phyloP scores from a whole-genome alignment of 2,113 vertebrate species.

The Cisticola juncidis region DNA sequence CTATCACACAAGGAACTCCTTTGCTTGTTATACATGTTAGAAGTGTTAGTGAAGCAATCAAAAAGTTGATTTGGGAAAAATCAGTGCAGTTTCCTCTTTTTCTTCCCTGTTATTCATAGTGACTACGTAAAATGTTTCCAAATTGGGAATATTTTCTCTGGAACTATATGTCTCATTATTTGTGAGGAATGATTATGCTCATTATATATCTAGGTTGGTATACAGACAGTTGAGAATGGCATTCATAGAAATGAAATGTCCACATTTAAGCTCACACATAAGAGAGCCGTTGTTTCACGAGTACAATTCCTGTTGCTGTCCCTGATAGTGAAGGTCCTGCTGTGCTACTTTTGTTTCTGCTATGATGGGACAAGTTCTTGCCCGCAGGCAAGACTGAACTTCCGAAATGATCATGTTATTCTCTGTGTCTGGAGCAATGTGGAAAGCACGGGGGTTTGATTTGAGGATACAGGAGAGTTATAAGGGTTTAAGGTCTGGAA shows the following conservation, averaged over 20 bases:
- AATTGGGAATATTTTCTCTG: not conserved
- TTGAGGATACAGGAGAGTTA: not conserved
- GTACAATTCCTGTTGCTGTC: not conserved
- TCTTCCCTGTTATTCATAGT: not conserved
- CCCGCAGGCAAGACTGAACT: slow-evolving; percentile 34
- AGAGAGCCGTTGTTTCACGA: not conserved
- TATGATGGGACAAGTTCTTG: slow-evolving; percentile 4
- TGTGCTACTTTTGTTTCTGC: slow-evolving; percentile 28
- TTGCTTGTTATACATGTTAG: not conserved
- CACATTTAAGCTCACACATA: not conserved
- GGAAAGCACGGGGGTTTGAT: slow-evolving; percentile 24
- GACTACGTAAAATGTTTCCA: not conserved
- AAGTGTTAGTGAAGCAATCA: not conserved
- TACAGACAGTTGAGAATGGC: not conserved
- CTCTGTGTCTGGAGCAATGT: slow-evolving; percentile 15
- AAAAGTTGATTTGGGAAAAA: not conserved
- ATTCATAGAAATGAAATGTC: not conserved
- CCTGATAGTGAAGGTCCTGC: slow-evolving; percentile 14
- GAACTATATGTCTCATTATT: not conserved
- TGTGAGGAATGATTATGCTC: slow-evolving; percentile 1
- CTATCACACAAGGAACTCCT: not conserved
- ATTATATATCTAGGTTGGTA: not conserved
- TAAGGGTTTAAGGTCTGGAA: slow-evolving; percentile 6
- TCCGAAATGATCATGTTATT: slow-evolving; percentile 41
- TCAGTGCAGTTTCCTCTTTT: not conserved